A percentile compares a stretch with the other conserved stretches of the same genome.
Conservation (phyloP, 1,140 invertebrate species). For the Cydia pomonella region DNA sequence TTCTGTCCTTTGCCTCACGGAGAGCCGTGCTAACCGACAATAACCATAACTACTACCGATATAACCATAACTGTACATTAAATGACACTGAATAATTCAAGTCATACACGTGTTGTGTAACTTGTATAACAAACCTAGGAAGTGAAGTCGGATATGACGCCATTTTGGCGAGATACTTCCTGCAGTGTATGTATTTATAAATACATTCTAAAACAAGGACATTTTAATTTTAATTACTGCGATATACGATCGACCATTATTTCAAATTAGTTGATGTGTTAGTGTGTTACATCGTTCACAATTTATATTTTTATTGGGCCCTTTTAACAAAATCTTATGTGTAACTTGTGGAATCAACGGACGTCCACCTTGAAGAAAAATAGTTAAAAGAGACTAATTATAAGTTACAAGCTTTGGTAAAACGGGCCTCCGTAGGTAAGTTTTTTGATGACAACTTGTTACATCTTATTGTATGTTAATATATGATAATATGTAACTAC, state of each 20-base stretch:
- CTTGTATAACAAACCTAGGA: constrained; percentile 24
- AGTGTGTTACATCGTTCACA: background rate
- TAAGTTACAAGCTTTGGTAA: too few relatives aligned
- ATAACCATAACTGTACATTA: constrained; percentile 4
- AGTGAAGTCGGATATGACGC: constrained; percentile 23
- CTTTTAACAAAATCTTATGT: too few relatives aligned
- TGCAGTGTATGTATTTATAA: background rate
- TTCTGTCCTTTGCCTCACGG: too few relatives aligned
- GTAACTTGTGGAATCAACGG: too few relatives aligned
- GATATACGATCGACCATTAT: background rate
- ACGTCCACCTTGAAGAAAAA: too few relatives aligned
- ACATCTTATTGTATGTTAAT: too few relatives aligned
- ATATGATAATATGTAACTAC: too few relatives aligned
- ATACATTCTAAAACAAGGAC: constrained; percentile 24
- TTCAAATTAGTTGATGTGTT: background rate
- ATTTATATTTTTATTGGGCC: background rate
- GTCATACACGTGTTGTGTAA: constrained; percentile 26
- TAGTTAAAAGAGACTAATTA: too few relatives aligned
- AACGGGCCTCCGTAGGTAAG: too few relatives aligned
- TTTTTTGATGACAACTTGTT: background rate
- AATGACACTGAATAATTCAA: constrained; percentile 24
- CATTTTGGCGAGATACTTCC: constrained; percentile 26
- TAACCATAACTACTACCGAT: too few relatives aligned
- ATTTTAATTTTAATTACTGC: background rate
- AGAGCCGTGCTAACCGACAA: too few relatives aligned